A percentile compares a stretch with the other conserved stretches of the same genome.
phyloP scores from a whole-genome alignment of 1,140 invertebrate species.

The Drosophila triauraria region DNA sequence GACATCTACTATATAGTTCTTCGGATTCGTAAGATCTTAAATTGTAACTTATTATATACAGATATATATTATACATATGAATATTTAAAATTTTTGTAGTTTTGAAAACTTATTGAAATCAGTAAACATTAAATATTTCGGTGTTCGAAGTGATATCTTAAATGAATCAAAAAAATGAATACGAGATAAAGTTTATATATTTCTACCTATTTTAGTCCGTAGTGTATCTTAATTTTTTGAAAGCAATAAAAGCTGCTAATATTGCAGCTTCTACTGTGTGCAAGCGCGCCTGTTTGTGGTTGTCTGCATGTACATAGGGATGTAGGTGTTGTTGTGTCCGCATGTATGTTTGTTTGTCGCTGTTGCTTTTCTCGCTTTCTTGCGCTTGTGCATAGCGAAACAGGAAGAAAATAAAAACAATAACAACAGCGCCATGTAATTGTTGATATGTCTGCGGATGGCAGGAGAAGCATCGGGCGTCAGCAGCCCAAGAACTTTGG shows the following conservation, averaged over 20 bases:
- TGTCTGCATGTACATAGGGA: neutral
- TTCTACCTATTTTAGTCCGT: no score
- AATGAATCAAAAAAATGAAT: no score
- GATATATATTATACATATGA: neutral
- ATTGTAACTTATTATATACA: neutral
- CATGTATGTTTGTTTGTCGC: slow-evolving; percentile 35
- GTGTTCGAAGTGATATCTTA: no score
- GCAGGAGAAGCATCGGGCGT: slow-evolving; percentile 4
- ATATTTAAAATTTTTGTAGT: neutral
- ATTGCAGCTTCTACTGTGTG: neutral
- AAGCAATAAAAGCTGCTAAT: neutral
- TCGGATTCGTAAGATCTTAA: no score
- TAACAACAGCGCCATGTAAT: slow-evolving; percentile 51
- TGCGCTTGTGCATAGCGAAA: slow-evolving; percentile 52
- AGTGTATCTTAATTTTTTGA: no score
- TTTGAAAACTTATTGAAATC: neutral
- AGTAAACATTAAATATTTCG: no score
- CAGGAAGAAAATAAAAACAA: slow-evolving; percentile 52
- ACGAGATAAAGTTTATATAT: no score
- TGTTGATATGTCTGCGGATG: slow-evolving; percentile 36
- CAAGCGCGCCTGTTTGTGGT: slow-evolving; percentile 1
- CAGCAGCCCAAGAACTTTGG: slow-evolving; percentile 43
- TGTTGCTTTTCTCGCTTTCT: slow-evolving; percentile 29
- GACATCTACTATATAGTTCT: neutral
- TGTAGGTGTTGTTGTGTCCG: slow-evolving; percentile 17